Percentiles rank a stretch among this genome's conserved stretches.
Conservation (phyloP, 1,140 invertebrate genomes). For the Hormaphis cornu region DNA sequence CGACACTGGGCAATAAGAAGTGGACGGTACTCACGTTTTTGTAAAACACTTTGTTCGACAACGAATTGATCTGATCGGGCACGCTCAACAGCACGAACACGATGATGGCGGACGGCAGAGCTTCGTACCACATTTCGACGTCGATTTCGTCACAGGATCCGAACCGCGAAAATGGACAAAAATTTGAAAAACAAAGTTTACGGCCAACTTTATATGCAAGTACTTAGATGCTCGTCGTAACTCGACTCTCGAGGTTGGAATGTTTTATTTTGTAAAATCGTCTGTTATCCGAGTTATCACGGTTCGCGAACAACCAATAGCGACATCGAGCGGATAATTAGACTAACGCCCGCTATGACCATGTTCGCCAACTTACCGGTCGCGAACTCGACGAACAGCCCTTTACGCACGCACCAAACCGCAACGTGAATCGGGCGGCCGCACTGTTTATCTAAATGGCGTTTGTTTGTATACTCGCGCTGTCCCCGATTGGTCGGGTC, state of each 20-base stretch:
- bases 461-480: conserved; percentile 31
- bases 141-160: too few relatives aligned
- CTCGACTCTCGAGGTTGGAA: background rate
- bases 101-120: conserved; percentile 3
- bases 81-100: background rate
- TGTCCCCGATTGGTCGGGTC: conserved; percentile 13
- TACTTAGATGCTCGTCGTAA: too few relatives aligned
- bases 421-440: background rate
- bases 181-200: too few relatives aligned
- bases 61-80: background rate
- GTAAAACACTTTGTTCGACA: background rate
- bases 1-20: too few relatives aligned
- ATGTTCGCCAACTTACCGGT: background rate
- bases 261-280: too few relatives aligned
- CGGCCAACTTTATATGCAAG: too few relatives aligned
- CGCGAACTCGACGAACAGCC: background rate
- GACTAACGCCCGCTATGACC: background rate
- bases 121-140: conserved; percentile 24
- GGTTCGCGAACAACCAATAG: background rate
- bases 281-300: too few relatives aligned
- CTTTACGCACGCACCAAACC: background rate
- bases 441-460: conserved; percentile 27
- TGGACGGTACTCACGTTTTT: background rate
- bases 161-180: background rate
- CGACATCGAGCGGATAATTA: background rate